These are phyloP conservation scores for Cassiopea xamachana DNA, from an alignment of 30 jellyfish, hydroid and myxozoan species.

Conservation along the genomic window DNA sequence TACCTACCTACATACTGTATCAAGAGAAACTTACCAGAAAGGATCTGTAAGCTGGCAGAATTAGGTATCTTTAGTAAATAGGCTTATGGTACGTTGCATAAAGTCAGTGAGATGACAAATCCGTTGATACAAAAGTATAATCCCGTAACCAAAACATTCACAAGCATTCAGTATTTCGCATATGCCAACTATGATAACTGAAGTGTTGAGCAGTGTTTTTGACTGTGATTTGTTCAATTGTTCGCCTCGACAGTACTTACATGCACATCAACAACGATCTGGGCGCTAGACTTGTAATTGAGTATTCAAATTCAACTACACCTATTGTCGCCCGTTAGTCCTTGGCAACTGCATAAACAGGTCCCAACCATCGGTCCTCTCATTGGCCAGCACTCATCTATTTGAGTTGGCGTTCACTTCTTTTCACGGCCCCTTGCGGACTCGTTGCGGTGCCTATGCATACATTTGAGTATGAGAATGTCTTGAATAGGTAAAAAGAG, in stretches of 20 bases:
- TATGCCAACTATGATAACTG: constrained; percentile 2
- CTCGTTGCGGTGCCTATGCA: constrained; percentile 35
- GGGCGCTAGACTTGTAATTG: constrained; percentile 34
- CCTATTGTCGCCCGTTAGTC: constrained; percentile 21
- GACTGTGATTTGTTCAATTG: constrained; percentile 77
- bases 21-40: neutral
- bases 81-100: neutral
- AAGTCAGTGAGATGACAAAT: neutral
- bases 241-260: constrained; percentile 30
- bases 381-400: constrained; percentile 14
- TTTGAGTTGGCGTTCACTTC: constrained; percentile 53
- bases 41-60: neutral
- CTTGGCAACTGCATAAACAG: constrained; percentile 75
- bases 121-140: neutral
- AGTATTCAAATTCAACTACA: constrained; percentile 58
- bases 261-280: constrained; percentile 36
- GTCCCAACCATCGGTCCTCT: neutral
- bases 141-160: constrained; percentile 7
- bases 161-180: constrained; percentile 12
- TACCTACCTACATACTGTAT: neutral
- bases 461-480: neutral
- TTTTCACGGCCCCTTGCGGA: constrained; percentile 25
- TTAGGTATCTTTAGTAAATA: neutral
- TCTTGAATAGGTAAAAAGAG: neutral
- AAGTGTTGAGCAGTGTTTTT: constrained; percentile 5